phyloP scores from a whole-genome alignment of 2,113 vertebrate species.

The Uria aalge region DNA sequence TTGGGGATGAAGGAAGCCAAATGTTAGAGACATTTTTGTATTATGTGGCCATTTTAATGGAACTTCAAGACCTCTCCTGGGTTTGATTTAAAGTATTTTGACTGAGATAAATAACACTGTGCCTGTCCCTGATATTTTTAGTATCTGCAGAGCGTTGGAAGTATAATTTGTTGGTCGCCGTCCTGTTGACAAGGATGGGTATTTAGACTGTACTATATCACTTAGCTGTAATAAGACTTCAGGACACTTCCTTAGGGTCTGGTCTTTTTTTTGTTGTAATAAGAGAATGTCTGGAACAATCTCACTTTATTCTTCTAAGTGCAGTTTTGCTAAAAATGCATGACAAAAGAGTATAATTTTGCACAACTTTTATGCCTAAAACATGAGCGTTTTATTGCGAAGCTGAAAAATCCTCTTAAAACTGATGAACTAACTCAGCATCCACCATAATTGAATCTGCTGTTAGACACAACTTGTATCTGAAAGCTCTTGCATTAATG shows the following conservation, averaged over 20 bases:
- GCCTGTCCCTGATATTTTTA: conserved; percentile 41
- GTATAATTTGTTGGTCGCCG: conserved; percentile 17
- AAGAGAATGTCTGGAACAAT: conserved; percentile 63
- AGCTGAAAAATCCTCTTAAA: conserved; percentile 29
- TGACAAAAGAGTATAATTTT: conserved; percentile 55
- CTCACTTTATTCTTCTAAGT: conserved; percentile 63
- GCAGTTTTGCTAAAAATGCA: conserved; percentile 54
- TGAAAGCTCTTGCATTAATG: neutral
- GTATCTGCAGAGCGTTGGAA: neutral
- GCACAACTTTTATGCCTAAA: conserved; percentile 63
- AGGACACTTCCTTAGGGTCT: conserved; percentile 10
- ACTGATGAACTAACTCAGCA: conserved; percentile 19
- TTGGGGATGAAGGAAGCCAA: neutral
- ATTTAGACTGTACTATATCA: conserved; percentile 35
- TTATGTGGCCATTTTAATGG: conserved; percentile 2
- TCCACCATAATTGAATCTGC: neutral
- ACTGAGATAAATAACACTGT: conserved; percentile 16
- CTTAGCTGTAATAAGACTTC: conserved; percentile 29
- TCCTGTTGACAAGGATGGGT: conserved; percentile 38
- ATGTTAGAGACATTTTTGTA: conserved; percentile 21
- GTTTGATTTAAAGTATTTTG: neutral
- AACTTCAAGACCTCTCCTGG: conserved; percentile 13
- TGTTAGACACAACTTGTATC: neutral
- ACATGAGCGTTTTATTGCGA: conserved; percentile 19
- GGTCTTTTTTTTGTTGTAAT: conserved; percentile 29